Percentiles rank a stretch among this genome's conserved stretches.
Evolutionary conservation across 2,113 vertebrate species (phyloP).

Genomic region (Strix uralensis): DNA sequence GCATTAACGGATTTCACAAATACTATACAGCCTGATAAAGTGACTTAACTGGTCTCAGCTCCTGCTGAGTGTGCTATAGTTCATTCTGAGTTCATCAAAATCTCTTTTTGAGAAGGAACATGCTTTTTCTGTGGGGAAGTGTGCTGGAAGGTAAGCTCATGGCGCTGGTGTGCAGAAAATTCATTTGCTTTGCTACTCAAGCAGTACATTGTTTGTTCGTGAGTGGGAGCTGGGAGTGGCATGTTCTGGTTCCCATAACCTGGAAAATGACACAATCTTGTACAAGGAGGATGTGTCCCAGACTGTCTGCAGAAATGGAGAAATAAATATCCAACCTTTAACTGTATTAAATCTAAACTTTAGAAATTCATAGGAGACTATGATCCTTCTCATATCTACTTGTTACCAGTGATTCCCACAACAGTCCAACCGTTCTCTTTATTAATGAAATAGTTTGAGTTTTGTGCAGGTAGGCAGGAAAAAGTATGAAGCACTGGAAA

Average conservation of each 20-base stretch:
- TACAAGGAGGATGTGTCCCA: not conserved
- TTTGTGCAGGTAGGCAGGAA: not conserved
- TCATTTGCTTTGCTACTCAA: not conserved
- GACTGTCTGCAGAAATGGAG: not conserved
- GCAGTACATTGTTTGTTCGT: not conserved
- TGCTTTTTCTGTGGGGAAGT: not conserved
- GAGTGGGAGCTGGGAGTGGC: accelerated
- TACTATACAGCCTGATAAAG: not conserved
- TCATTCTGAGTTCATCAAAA: not conserved
- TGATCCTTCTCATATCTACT: not conserved
- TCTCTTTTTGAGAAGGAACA: not conserved
- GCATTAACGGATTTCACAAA: not conserved
- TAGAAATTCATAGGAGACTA: not conserved
- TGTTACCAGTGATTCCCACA: not conserved
- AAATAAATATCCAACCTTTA: not conserved
- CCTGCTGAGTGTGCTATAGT: not conserved
- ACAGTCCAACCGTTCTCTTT: not conserved
- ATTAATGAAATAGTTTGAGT: not conserved
- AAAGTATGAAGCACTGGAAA: not conserved
- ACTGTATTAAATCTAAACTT: not conserved
- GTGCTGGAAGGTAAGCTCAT: not conserved
- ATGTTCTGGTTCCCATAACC: not conserved
- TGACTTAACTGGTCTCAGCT: not conserved
- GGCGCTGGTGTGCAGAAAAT: not conserved
- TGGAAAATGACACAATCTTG: not conserved